phyloP scores from a whole-genome alignment of 1,140 invertebrate species.

The Procambarus clarkii region DNA sequence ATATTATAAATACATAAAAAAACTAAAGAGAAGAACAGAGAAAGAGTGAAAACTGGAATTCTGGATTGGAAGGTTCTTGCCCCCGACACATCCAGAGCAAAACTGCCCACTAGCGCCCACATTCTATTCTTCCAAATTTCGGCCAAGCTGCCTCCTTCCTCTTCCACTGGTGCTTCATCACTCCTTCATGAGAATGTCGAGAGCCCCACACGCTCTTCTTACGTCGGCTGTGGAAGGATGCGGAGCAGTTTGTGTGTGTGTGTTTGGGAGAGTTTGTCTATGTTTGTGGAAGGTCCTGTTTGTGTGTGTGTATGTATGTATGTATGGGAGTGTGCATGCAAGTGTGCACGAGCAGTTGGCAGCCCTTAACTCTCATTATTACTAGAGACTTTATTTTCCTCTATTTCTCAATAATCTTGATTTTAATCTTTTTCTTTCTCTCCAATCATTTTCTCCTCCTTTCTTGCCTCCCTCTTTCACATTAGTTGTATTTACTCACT shows the following conservation, averaged over 20 bases:
- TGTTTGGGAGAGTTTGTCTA: not conserved
- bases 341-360: not conserved
- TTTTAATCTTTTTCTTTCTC: too few species aligned
- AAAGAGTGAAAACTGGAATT: not conserved
- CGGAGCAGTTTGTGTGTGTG: not conserved
- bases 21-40: too few species aligned
- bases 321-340: not conserved
- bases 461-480: too few species aligned
- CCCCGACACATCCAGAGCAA: too few species aligned
- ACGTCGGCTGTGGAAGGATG: not conserved
- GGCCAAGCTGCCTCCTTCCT: not conserved
- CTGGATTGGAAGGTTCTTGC: too few species aligned
- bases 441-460: too few species aligned
- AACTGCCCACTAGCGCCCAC: not conserved
- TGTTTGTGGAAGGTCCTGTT: not conserved
- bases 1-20: too few species aligned
- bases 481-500: too few species aligned
- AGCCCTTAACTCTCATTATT: too few species aligned
- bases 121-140: slow-evolving; percentile 12
- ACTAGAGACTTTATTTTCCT: too few species aligned
- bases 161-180: not conserved
- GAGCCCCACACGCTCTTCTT: not conserved
- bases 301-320: not conserved
- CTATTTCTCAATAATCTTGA: too few species aligned
- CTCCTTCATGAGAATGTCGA: not conserved